Percentiles rank a stretch among this genome's conserved stretches.
Conservation (phyloP, 2,888 invertebrate species). For the Cremastinae sp. region DNA sequence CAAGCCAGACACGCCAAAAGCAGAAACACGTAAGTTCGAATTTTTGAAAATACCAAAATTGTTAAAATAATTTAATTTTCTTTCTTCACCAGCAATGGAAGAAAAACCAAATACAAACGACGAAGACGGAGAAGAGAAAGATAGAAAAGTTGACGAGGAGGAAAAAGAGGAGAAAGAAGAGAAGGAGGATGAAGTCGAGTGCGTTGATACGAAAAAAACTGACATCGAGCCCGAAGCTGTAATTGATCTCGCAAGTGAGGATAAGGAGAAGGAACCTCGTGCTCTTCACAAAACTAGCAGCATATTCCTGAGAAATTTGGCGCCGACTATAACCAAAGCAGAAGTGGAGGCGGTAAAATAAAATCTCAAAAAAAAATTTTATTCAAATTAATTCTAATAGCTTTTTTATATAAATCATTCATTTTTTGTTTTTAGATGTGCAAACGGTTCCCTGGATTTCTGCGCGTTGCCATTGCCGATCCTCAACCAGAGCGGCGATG, state of each 20-base stretch:
- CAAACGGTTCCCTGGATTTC: slow-evolving; percentile 94
- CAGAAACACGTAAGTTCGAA: slow-evolving; percentile 68
- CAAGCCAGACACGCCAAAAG: slow-evolving; percentile 75
- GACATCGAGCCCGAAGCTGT: slow-evolving; percentile 79
- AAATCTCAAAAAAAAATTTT: background rate
- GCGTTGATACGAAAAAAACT: slow-evolving; percentile 78
- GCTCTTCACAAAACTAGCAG: slow-evolving; percentile 97
- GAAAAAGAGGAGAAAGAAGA: slow-evolving; percentile 75
- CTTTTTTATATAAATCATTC: background rate
- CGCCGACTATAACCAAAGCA: slow-evolving; percentile 96
- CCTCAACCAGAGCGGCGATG: slow-evolving; percentile 97
- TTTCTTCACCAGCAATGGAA: slow-evolving; percentile 39
- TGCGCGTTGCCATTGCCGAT: slow-evolving; percentile 97
- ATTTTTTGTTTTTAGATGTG: slow-evolving; percentile 85
- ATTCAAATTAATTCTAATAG: slow-evolving; percentile 6
- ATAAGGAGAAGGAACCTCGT: slow-evolving; percentile 82
- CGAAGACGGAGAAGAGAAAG: slow-evolving; percentile 50
- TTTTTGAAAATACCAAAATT: background rate
- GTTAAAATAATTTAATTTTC: background rate
- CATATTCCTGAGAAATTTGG: slow-evolving; percentile 97
- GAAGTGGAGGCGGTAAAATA: slow-evolving; percentile 95
- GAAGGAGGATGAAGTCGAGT: slow-evolving; percentile 74
- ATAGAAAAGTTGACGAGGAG: slow-evolving; percentile 69
- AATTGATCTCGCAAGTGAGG: slow-evolving; percentile 78
- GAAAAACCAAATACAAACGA: slow-evolving; percentile 63